phyloP scores from a whole-genome alignment of 2,113 vertebrate genomes.

The Seriola quinqueradiata region DNA sequence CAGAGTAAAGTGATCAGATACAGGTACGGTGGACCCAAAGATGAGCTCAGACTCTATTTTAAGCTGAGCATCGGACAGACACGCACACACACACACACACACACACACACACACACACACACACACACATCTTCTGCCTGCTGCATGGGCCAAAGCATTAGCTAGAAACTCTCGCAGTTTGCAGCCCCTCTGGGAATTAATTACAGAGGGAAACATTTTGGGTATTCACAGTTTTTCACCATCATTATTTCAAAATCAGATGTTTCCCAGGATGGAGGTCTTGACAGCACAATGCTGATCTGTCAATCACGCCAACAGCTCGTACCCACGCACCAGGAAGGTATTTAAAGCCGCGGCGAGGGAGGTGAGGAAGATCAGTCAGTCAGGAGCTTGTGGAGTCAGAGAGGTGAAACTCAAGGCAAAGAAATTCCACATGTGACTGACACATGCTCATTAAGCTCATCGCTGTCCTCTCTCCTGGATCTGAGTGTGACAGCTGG shows the following conservation, averaged over 20 bases:
- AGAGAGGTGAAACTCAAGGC: too few species aligned
- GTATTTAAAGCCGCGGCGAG: constrained; percentile 14
- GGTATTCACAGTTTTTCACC: not conserved
- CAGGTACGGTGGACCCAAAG: not conserved
- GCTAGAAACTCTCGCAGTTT: not conserved
- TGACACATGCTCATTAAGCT: too few species aligned
- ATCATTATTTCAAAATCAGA: constrained; percentile 32
- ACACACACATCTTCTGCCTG: not conserved
- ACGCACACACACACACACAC: too few species aligned
- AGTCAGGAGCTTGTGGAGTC: too few species aligned
- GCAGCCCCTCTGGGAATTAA: constrained; percentile 18
- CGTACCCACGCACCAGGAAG: not conserved
- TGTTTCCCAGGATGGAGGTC: constrained; percentile 7
- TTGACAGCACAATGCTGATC: not conserved
- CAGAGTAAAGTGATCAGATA: constrained; percentile 18
- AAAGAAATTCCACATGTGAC: too few species aligned
- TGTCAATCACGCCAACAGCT: constrained; percentile 3
- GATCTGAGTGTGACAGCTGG: too few species aligned
- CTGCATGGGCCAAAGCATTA: not conserved
- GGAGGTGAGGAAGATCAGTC: not conserved
- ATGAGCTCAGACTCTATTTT: not conserved
- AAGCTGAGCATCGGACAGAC: not conserved
- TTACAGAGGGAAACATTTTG: constrained; percentile 7
- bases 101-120: too few species aligned
- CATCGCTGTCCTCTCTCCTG: too few species aligned